Evolutionary conservation across 2,113 vertebrate genomes (phyloP), one percentile per base, ranked within the genome.

Genomic region (Varanus komodoensis): DNA sequence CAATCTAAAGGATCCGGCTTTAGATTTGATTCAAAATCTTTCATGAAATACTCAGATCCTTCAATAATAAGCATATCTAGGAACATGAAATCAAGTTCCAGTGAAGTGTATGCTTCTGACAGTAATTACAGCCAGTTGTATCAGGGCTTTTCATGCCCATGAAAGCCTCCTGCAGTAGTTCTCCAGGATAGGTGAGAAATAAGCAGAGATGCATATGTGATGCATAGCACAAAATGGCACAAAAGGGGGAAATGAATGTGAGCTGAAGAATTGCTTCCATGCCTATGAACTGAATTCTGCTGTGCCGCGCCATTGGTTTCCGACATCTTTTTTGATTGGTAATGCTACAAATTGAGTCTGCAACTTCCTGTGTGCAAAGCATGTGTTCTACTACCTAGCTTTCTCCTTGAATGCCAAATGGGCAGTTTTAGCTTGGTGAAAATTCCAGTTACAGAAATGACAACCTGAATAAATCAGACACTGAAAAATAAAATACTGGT

Each of bases 161-260:
- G 38, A 92, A 88, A 90, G 94, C 93, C 87, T 38, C 91, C 93
- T 92, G 91, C 90, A 79, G 64, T 74, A 73, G 23, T 21, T 38
- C 0, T n/a, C 44, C 0, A 0, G 64, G 71, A 92, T 57, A 83
- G 90, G 93, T 91, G 88, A 78, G 89, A 77, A 89, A 44, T 71
- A 77, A 79, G 82, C 0, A 12, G 82, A 78, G 85, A 88, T 64
- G 88, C 34, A 89, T 21, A 3, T 90, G 1, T 57, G 83, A 61
- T 48, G n/a, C 12, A 17, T 89, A 50, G 34, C 52, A n/a, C 17
- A 38, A 88, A 57, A 17, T 27, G 1, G 1, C 44, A 0, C 44
- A 84, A 54, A 3, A 69, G 32, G 21, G 44, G 29, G 25, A 34
- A 69, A 32, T 50, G 34, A 34, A 54, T 54, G n/a, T 79, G 14